Base-by-base conservation (phyloP, 2,888 invertebrate species). In the Epinotia brunnichana region DNA sequence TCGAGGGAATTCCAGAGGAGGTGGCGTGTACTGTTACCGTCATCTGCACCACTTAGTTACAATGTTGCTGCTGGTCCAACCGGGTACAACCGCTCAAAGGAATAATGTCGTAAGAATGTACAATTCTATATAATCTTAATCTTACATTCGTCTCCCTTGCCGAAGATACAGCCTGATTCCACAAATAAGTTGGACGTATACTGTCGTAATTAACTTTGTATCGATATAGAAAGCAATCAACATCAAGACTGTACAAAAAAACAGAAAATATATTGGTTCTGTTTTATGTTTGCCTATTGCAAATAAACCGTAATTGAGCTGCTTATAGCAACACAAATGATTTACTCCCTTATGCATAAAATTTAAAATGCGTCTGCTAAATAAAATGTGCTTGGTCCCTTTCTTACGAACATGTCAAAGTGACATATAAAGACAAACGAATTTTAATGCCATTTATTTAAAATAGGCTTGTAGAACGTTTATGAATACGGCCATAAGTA, bases 141-240 rank as follows among this genome's bases (percentile, higher is more conserved):
- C 11, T 11, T 29, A 13, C 24, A 48, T 44, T 62, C 24, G 10
- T 9, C n/a, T 62, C 10, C 15, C 3, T 51, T 48, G n/a, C 24
- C 29, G 48, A 9, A 24, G n/a, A 17, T n/a, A 17, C 10, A 11
- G 41, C 4, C 17, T 5, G 17, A 44, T 5, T 44, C 24, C n/a
- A 21, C n/a, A 48, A 48, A 48, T 24, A 62, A n/a, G 62, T n/a
- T 24, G 24, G 29, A n/a, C 48, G 29, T 51, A 48, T 24, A 29
- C 24, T 15, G 15, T 44, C 21, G 24, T 24, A n/a, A 44, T 61
- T 24, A 24, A 61, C 44, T 24, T 15, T 5, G 48, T 48, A 48
- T 48, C 48, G n/a, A 48, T n/a, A n/a, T 5, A n/a, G n/a, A n/a
- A n/a, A 48, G 61, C 15, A n/a, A 48, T 61, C 21, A 61, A 61